These are phyloP conservation scores for Pristionchus entomophagus DNA, from an alignment of 2,888 invertebrate species.

Conservation along the genomic window DNA sequence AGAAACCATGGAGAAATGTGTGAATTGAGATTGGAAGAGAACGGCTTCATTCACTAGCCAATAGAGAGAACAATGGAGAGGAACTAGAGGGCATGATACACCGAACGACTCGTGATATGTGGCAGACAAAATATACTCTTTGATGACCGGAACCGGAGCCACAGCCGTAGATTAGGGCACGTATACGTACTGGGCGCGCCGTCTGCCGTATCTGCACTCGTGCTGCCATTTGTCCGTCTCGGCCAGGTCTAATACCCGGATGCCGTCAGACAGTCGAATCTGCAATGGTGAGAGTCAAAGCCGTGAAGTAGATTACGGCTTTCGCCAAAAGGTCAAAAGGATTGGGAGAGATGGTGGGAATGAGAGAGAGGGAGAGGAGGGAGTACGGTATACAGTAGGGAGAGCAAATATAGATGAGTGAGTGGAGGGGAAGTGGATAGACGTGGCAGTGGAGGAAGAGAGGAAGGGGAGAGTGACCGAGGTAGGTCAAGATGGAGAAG, in stretches of 20 bases:
- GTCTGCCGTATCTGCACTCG: slow-evolving; percentile 61
- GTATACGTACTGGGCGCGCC: slow-evolving; percentile 60
- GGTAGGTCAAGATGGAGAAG: neutral
- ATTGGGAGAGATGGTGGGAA: slow-evolving; percentile 6
- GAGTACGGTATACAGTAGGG: slow-evolving; percentile 42
- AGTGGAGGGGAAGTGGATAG: slow-evolving; percentile 8
- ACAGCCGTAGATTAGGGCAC: slow-evolving; percentile 51
- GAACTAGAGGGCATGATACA: neutral
- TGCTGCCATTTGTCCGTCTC: slow-evolving; percentile 62
- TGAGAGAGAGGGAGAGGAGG: neutral
- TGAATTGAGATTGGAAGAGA: neutral
- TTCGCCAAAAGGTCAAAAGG: slow-evolving; percentile 16
- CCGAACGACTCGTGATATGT: slow-evolving; percentile 28
- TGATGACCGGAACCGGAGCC: neutral
- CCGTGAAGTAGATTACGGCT: slow-evolving; percentile 25
- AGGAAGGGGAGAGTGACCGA: slow-evolving; percentile 1
- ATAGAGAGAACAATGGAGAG: neutral
- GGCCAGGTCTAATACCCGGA: slow-evolving; percentile 61
- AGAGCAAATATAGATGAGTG: slow-evolving; percentile 31
- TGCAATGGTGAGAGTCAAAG: slow-evolving; percentile 48
- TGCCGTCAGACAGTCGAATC: slow-evolving; percentile 65
- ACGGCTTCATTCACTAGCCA: no score
- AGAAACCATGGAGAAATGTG: neutral
- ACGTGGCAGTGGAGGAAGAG: slow-evolving; percentile 7
- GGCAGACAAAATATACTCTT: slow-evolving; percentile 27